These are phyloP conservation scores for Idaea straminata DNA, from an alignment of 2,888 invertebrate genomes.

Conservation along the genomic window DNA sequence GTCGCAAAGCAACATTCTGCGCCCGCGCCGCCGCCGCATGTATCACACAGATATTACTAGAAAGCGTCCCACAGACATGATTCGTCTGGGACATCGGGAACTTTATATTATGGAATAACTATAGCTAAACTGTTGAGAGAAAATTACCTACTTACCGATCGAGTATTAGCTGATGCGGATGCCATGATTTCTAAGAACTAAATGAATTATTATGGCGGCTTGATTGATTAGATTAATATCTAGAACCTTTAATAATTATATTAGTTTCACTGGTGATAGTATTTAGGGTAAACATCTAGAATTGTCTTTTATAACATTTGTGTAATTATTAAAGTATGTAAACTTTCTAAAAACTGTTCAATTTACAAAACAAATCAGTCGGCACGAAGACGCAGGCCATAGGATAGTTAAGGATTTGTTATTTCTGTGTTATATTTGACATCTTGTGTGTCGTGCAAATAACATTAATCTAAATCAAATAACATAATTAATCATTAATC, in stretches of 20 bases:
- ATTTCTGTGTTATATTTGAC: no score
- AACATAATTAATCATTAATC: no score
- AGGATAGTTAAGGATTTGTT: no score
- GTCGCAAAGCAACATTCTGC: conserved; percentile 45
- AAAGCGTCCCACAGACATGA: conserved; percentile 51
- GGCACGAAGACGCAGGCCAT: no score
- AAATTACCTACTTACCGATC: conserved; percentile 22
- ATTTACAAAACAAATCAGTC: no score
- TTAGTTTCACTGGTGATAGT: neutral
- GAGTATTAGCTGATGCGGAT: conserved; percentile 3
- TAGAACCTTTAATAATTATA: neutral
- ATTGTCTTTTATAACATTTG: no score
- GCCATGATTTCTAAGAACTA: neutral
- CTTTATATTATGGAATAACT: conserved; percentile 28
- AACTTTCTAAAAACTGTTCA: no score
- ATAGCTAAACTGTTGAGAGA: conserved; percentile 15
- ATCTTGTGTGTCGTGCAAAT: no score
- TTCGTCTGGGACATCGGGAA: conserved; percentile 46
- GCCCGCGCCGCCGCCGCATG: conserved; percentile 31
- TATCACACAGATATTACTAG: conserved; percentile 62
- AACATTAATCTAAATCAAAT: no score
- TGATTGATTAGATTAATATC: conserved; percentile 26
- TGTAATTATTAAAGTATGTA: no score
- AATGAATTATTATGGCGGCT: conserved; percentile 5
- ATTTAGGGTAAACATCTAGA: neutral